phyloP scores from a whole-genome alignment of 2,888 invertebrate genomes.

The Andrena chrysosceles region DNA sequence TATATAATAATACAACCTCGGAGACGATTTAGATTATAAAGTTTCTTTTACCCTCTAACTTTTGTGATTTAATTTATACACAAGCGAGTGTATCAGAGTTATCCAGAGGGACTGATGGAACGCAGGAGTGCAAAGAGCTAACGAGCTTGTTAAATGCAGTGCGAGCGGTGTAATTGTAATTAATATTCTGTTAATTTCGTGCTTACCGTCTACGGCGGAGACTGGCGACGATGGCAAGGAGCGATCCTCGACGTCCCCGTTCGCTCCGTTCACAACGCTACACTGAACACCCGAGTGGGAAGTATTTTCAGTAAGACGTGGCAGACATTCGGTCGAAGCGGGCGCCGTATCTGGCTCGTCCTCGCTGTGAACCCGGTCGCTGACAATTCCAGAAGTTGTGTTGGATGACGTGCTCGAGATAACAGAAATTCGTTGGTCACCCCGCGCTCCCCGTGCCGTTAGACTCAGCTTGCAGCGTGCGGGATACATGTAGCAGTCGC shows the following conservation, averaged over 20 bases:
- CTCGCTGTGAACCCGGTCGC: constrained; percentile 97
- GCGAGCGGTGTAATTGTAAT: too few species aligned
- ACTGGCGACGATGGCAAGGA: constrained; percentile 78
- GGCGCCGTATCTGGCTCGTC: constrained; percentile 96
- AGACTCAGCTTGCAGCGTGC: constrained; percentile 87
- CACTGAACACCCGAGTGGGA: constrained; percentile 68
- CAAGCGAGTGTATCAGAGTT: background rate
- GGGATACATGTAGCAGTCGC: constrained; percentile 91
- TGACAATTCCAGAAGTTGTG: constrained; percentile 98
- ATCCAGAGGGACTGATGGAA: too few species aligned
- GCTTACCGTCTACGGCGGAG: constrained; percentile 79
- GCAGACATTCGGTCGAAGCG: constrained; percentile 94
- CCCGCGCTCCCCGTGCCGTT: constrained; percentile 88
- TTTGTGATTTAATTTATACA: background rate
- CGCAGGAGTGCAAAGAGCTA: too few species aligned
- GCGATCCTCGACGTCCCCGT: constrained; percentile 65
- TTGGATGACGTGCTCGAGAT: constrained; percentile 98
- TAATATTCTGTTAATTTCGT: background rate
- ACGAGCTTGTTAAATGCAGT: too few species aligned
- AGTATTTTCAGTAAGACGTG: constrained; percentile 84
- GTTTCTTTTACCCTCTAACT: too few species aligned
- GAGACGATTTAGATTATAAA: too few species aligned
- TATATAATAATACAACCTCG: too few species aligned
- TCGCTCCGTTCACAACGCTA: constrained; percentile 69
- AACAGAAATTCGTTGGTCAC: constrained; percentile 94